Base-by-base conservation (phyloP, 2,113 vertebrate species). In the Marmota monax region DNA sequence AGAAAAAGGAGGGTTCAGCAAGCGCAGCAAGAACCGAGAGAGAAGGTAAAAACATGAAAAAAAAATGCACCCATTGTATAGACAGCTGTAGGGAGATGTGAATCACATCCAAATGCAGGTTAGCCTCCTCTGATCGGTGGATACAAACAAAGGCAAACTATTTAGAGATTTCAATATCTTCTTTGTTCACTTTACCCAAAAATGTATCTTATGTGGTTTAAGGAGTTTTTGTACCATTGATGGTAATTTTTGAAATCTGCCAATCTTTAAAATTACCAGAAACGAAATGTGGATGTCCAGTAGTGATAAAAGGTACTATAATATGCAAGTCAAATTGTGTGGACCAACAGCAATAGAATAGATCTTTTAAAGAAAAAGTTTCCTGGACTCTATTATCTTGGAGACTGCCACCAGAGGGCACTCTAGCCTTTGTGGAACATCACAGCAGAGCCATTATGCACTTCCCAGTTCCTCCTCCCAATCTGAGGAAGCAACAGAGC, bases 321-420 rank as follows among this genome's bases (percentile, higher is more conserved):
- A 80, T 0, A 3, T 4, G 18, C 32, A 82, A 67, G 39, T 48
- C 70, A 86, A 86, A 56, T 69, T 80, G 69, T 84, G 17, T 63
- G 53, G 10, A 29, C 10, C 25, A 91, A 37, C 16, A 6, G 42
- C 5, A 84, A 56, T 9, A 58, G 22, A 22, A 84, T 78, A 83
- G 18, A 45, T 14, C 18, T 72, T 88, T 53, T 51, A 51, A 51
- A 51, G 48, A 51, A 51, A 76, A 80, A 87, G 32, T 25, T 1
- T 11, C 48, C 58, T 67, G 32, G 74, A 86, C 74, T 2, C 48
- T 25, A 29, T 73, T 92, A 73, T 94, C 89, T 72, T 70, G 2
- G 1, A 2, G 1, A 65, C 10, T 11, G 65, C 92, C 98, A 97
- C 97, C 61, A 98, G 98, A 97, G 97, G 96, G 96, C 80, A 65